Conservation (phyloP, 2,888 invertebrate genomes). For the Phlogophora meticulosa region DNA sequence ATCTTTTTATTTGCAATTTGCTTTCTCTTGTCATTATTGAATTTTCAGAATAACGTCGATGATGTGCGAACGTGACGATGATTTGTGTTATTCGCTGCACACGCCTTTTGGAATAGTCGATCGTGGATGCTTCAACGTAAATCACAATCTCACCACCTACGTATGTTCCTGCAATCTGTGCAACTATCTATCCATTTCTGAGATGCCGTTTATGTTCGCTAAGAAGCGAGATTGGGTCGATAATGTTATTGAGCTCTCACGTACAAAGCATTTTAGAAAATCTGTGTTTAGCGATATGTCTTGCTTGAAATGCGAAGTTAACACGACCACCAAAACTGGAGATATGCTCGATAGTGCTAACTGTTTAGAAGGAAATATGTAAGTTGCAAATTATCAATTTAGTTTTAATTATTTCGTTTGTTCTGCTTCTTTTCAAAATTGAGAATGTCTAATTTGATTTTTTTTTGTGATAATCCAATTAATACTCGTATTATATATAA, state of each 20-base stretch:
- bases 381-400: conserved; percentile 64
- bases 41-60: conserved; percentile 77
- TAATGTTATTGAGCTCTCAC: conserved; percentile 81
- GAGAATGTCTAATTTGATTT: not conserved
- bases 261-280: conserved; percentile 77
- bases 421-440: not conserved
- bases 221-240: conserved; percentile 79
- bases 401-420: not conserved
- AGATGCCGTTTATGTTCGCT: conserved; percentile 81
- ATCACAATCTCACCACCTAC: conserved; percentile 78
- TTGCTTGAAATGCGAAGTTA: conserved; percentile 83
- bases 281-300: conserved; percentile 81
- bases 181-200: conserved; percentile 81
- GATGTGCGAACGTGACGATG: conserved; percentile 75
- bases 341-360: conserved; percentile 72
- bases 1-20: conserved; percentile 48
- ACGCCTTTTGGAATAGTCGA: conserved; percentile 85
- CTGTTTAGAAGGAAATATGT: conserved; percentile 84
- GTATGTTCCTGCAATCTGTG: conserved; percentile 86
- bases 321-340: conserved; percentile 68
- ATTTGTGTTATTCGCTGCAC: conserved; percentile 82
- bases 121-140: conserved; percentile 82
- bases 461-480: not conserved
- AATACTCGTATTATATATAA: not conserved
- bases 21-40: conserved; percentile 58